Percentiles rank a stretch among this genome's conserved stretches.
phyloP scores from a whole-genome alignment of 2,888 invertebrate species.

The Acronicta aceris region DNA sequence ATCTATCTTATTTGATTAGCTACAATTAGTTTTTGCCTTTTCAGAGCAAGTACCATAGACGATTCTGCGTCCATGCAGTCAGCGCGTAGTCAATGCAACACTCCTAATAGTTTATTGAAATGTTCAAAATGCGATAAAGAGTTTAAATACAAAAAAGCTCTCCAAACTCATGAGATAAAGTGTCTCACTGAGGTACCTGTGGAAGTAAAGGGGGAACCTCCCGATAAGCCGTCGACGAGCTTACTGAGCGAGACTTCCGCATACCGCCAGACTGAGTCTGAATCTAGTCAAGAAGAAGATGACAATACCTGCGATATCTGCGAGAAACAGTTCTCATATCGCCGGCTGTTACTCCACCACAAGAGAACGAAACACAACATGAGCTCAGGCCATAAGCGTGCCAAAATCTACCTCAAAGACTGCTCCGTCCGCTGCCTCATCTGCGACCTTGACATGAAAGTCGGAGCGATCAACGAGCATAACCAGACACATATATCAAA shows the following conservation, averaged over 20 bases:
- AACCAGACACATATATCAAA: slow-evolving; percentile 80
- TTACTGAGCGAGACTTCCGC: slow-evolving; percentile 60
- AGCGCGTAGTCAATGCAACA: slow-evolving; percentile 59
- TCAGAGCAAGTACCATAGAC: slow-evolving; percentile 72
- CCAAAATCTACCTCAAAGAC: slow-evolving; percentile 81
- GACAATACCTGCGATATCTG: slow-evolving; percentile 86
- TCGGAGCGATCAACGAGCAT: slow-evolving; percentile 80
- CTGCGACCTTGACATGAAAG: slow-evolving; percentile 84
- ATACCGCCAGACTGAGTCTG: slow-evolving; percentile 70
- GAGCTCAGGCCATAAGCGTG: slow-evolving; percentile 80
- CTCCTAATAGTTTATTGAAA: slow-evolving; percentile 54
- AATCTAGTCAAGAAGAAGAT: slow-evolving; percentile 82
- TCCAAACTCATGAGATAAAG: slow-evolving; percentile 64
- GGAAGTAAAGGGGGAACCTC: slow-evolving; percentile 71
- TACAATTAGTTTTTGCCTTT: slow-evolving; percentile 4
- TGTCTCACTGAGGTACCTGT: slow-evolving; percentile 62
- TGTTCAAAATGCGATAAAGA: slow-evolving; percentile 78
- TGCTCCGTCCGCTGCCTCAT: slow-evolving; percentile 82
- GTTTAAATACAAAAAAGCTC: slow-evolving; percentile 80
- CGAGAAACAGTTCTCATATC: slow-evolving; percentile 85
- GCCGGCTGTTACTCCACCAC: slow-evolving; percentile 78
- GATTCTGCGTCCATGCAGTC: slow-evolving; percentile 73
- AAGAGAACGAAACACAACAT: slow-evolving; percentile 84
- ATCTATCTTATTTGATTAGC: neutral
- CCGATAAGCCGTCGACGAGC: slow-evolving; percentile 65